Base-by-base conservation (phyloP, 2,797 vertebrate genomes). In the Ciconia nigra region DNA sequence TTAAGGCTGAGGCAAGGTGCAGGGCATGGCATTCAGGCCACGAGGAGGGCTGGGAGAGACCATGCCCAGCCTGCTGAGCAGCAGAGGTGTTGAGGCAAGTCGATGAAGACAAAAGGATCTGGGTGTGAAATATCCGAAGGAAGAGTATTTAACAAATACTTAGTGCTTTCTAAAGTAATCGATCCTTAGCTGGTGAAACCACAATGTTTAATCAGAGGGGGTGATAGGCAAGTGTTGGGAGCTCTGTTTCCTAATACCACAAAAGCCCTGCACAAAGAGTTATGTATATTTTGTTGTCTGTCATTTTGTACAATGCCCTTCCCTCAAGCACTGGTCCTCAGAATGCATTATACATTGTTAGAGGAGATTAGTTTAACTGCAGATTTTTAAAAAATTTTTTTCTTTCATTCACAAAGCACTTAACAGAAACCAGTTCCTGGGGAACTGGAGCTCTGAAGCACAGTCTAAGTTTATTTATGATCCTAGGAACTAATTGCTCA, bases 21-120 rank as follows among this genome's bases (percentile, higher is more conserved):
- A 51, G 65, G 37, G 19, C 31, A 58, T 1, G 15, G 59, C 59
- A 18, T 5, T 49, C 3, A 39, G 80, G 61, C 82, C 81, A 59
- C 3, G 1, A 81, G 46, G 33, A 61, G 29, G n/a, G 71, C 6
- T 7, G 41, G 55, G 20, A 83, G 12, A 41, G 11, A 94, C 80
- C 51, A 62, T 2, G 2, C 46, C 79, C 59, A 78, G 31, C n/a
- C 81, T 25, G 7, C 55, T 22, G 47, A 70, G 71, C 46, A 51
- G 37, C 35, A 82, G 81, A 93, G 63, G 91, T 82, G 93, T 95
- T 86, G 85, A 90, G 94, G 87, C 96, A 96, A 84, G 91, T 67
- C 11, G 0, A 58, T 16, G 54, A 83, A 72, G 62, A 86, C 72
- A 83, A 94, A 95, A 82, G 52, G 33, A 91, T 92, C 76, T 13